Percentiles rank a stretch among this genome's conserved stretches.
Conservation (phyloP, 2,888 invertebrate genomes). For the Ligdia adustata region DNA sequence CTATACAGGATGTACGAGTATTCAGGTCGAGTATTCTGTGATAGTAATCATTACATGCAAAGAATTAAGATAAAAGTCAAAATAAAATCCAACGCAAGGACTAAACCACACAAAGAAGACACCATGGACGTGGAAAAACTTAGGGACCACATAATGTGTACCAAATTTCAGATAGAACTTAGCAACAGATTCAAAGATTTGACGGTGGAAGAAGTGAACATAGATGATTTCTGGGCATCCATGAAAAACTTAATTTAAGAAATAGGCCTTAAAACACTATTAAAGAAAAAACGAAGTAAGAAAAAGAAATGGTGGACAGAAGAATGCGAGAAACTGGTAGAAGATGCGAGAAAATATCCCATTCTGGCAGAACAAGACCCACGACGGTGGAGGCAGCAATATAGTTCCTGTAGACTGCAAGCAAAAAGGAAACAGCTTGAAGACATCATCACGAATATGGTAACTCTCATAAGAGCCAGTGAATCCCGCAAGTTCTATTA, state of each 20-base stretch:
- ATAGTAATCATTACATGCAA: no score
- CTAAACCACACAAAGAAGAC: neutral
- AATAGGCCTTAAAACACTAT: neutral
- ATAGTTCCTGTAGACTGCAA: no score
- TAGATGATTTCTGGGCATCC: neutral
- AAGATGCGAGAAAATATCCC: no score
- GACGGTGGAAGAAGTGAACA: neutral
- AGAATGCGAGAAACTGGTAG: neutral
- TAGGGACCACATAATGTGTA: neutral
- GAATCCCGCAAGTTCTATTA: no score
- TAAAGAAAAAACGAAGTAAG: neutral
- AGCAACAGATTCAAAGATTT: neutral
- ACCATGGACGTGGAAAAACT: neutral
- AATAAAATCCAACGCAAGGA: neutral
- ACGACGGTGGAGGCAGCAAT: neutral
- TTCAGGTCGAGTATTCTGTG: no score
- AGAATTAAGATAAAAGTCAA: neutral
- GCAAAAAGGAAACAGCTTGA: no score
- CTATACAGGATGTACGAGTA: no score
- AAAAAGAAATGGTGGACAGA: neutral
- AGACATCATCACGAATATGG: no score
- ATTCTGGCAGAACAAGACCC: neutral
- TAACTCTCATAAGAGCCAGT: no score
- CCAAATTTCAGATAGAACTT: neutral
- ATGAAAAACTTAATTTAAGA: neutral